Evolutionary conservation across 2,113 vertebrate genomes (phyloP).

Genomic region (Aramus guarauna): DNA sequence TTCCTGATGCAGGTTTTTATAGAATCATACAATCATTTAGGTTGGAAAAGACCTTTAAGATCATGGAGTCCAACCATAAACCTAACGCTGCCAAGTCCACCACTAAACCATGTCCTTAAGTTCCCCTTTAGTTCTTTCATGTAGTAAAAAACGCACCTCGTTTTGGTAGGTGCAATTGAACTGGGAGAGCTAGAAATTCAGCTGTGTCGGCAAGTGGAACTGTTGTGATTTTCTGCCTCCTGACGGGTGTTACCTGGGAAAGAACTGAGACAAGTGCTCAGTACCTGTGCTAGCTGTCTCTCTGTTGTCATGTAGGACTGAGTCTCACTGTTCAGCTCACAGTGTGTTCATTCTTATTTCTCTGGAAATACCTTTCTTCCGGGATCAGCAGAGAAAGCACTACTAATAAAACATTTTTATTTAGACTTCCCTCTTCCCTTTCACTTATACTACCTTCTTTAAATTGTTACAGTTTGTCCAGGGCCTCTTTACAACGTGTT

Average conservation of each 20-base stretch:
- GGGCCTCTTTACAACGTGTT: neutral
- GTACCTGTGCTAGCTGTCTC: neutral
- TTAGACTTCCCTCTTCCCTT: neutral
- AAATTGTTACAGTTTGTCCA: neutral
- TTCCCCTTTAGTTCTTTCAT: neutral
- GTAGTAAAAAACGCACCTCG: rapidly evolving
- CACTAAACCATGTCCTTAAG: too few relatives aligned
- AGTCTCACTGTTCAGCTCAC: neutral
- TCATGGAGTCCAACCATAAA: neutral
- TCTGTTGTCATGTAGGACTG: neutral
- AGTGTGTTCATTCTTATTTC: neutral
- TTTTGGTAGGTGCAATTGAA: neutral
- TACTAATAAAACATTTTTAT: neutral
- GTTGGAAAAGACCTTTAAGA: neutral
- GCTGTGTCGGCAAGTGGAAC: neutral
- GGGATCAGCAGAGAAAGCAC: neutral
- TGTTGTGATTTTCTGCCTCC: neutral
- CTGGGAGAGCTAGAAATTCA: neutral
- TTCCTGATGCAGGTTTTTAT: neutral
- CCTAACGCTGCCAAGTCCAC: neutral
- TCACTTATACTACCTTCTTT: neutral
- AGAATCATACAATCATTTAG: neutral
- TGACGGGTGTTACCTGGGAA: neutral
- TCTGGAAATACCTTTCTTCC: neutral
- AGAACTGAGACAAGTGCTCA: neutral